Percentiles rank a stretch among this genome's conserved stretches.
Conservation (phyloP, 2,888 invertebrate genomes). For the Aricia artaxerxes region DNA sequence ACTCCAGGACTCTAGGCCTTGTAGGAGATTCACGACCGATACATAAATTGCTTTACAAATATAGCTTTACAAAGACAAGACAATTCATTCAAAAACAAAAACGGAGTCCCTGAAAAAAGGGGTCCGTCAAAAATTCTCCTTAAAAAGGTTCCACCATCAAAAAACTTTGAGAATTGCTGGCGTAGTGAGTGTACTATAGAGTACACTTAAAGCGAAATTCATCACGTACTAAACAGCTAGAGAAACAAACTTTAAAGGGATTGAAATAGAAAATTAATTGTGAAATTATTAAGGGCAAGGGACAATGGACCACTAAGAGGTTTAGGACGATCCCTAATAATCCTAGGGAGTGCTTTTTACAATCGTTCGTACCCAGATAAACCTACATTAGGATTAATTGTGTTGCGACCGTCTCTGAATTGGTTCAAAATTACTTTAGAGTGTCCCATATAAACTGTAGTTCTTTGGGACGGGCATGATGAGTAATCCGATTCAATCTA, state of each 20-base stretch:
- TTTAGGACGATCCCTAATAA: slow-evolving; percentile 49
- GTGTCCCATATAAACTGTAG: background rate
- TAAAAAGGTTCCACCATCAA: background rate
- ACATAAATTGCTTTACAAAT: too few relatives aligned
- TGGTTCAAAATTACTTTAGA: background rate
- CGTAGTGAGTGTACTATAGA: too few relatives aligned
- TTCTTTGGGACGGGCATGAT: background rate
- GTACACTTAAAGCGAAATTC: background rate
- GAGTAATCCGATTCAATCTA: background rate
- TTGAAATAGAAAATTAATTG: slow-evolving; percentile 44
- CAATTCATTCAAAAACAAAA: too few relatives aligned
- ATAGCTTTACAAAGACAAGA: too few relatives aligned
- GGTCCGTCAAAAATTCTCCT: background rate
- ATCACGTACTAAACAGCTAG: slow-evolving; percentile 29
- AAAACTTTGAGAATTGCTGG: too few relatives aligned
- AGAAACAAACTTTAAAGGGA: slow-evolving; percentile 44
- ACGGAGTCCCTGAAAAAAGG: too few relatives aligned
- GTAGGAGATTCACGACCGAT: too few relatives aligned
- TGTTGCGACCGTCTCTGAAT: slow-evolving; percentile 8
- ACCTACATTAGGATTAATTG: slow-evolving; percentile 26
- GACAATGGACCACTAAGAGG: slow-evolving; percentile 34
- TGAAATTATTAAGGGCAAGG: slow-evolving; percentile 46
- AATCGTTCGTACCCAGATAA: slow-evolving; percentile 40
- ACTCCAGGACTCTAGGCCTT: too few relatives aligned
- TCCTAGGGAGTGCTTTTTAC: slow-evolving; percentile 56